Evolutionary conservation across 2,888 invertebrate species (phyloP), one percentile per base, ranked within the genome.

Genomic region (Drosophila quinaria): DNA sequence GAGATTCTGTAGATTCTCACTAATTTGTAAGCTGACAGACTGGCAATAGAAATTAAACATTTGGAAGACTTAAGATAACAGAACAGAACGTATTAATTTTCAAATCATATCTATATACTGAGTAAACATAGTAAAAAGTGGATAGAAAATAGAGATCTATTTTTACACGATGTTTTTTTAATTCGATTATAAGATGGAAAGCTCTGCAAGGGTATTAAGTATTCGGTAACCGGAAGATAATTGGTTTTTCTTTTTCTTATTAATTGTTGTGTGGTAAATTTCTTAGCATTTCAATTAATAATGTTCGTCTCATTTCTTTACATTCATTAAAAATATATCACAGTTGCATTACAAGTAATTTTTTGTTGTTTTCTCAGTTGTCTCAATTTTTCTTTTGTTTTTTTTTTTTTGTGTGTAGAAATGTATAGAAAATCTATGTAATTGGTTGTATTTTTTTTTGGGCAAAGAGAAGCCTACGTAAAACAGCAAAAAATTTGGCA

Each of bases 281-380:
- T 35, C 1, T 39, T 61, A 74, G 62, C 61, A 62, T 69, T 68
- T 67, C 35, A 65, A 58, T 70, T 58, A 55, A 63, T 59, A 55
- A 63, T 59, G 49, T 60, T 55, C 60, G 17, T 60, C 15, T 66
- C 71, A 15, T 75, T 67, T 89, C 67, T 87, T 75, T 73, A 80
- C 71, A 78, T 73, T 86, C 47, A 69, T 68, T 81, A 78, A 71
- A 82, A 81, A 79, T 80, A 81, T 87, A 87, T 87, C 87, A 87
- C 87, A 87, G 87, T 79, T 82, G 84, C 82, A 87, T 86, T 86
- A 84, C 77, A 60, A 79, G 82, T 85, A 65, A 82, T 71, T 78
- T 63, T 80, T 68, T 63, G 64, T 56, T 31, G 41, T 47, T 61
- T 29, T 11, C 29, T 62, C 6, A n/a, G 35, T 54, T n/a, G 33